Base-by-base conservation (phyloP, 2,113 vertebrate genomes). In the Pithys albifrons region DNA sequence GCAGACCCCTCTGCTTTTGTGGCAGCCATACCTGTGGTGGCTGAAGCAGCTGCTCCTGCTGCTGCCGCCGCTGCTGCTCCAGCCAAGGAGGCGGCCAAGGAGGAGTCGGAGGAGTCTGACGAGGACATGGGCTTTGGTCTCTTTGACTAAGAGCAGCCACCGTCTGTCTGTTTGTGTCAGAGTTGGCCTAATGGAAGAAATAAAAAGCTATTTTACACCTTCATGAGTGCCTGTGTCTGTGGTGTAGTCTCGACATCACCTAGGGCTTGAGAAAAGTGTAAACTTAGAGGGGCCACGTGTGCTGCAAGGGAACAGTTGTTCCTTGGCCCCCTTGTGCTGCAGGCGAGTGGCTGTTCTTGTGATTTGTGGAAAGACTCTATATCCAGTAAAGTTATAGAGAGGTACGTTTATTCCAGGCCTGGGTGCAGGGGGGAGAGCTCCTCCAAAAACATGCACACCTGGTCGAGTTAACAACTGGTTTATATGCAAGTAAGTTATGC, bases 51-150 rank as follows among this genome's bases (percentile, higher is more conserved):
- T 2, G 96, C 98, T 0, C 98, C 98, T 1, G 97, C 97, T 12
- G 84, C 89, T 9, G 94, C 98, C 0, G 89, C 98, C 0, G 97
- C 98, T 0, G 97, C 99, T 1, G 98, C 99, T 29, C 98, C 99
- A 1, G 97, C 95, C 0, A 98, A 98, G 17, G 98, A 98, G 39
- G 98, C 98, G 4, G 97, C 94, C 4, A 99, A 99, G 97, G 99
- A 99, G 54, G 99, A 99, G 67, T 99, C 99, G 0, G 99, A 99
- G 89, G 99, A 99, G 94, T 99, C 99, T 0, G 99, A 99, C 0
- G 99, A 99, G 15, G 99, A 99, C 97, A 99, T 99, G 99, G 99
- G 99, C 88, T 99, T 99, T 3, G 98, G 99, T 73, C 98, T 99
- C 51, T 99, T 99, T 13, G 99, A 99, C 97, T 99, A 98, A 97